Conservation (phyloP, 2,888 invertebrate genomes). For the Phymatocera aterrima region DNA sequence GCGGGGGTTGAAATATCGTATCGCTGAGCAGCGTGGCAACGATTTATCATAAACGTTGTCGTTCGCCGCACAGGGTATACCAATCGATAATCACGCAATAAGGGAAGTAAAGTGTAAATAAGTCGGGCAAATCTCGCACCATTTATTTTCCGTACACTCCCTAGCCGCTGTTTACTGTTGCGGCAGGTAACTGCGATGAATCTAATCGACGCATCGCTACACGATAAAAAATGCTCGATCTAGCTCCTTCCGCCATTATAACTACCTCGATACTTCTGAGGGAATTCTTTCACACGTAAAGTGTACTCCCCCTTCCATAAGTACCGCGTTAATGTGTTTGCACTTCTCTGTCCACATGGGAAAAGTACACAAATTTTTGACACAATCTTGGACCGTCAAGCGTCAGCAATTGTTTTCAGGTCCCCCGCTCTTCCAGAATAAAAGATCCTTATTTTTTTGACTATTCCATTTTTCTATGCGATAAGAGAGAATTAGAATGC, state of each 20-base stretch:
- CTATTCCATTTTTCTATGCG: no score
- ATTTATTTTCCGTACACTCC: conserved; percentile 11
- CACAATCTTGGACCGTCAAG: no score
- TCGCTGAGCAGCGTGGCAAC: conserved; percentile 27
- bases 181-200: background rate
- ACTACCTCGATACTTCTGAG: no score
- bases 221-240: background rate
- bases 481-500: no score
- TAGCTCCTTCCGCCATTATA: background rate
- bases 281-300: background rate
- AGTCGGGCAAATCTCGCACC: conserved; percentile 17
- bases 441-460: no score
- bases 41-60: conserved; percentile 31
- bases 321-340: no score
- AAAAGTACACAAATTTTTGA: no score
- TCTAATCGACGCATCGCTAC: background rate
- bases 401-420: no score
- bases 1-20: conserved; percentile 19
- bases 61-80: background rate
- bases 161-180: background rate
- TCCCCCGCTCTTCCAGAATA: no score
- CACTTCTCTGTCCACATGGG: no score
- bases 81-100: conserved; percentile 38
- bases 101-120: conserved; percentile 41
- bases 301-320: background rate